phyloP scores from a whole-genome alignment of 2,797 vertebrate species.

The Prunella strophiata region DNA sequence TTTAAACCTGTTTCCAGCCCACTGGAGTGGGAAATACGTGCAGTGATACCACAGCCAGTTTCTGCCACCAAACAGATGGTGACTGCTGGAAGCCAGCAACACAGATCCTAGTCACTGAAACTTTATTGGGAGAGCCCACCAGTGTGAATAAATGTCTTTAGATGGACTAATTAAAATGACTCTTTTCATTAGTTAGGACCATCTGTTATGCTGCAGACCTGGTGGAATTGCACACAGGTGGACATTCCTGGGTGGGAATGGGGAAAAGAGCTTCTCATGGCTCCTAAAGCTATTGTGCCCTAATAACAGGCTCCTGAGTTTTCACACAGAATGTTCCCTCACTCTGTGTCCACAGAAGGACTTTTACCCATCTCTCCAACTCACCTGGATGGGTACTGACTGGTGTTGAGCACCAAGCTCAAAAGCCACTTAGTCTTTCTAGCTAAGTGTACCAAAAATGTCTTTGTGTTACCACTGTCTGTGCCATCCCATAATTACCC shows the following conservation, averaged over 20 bases:
- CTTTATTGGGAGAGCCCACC: constrained; percentile 78
- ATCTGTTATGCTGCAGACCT: constrained; percentile 87
- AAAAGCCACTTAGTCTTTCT: background rate
- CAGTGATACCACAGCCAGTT: constrained; percentile 68
- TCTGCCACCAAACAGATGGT: constrained; percentile 89
- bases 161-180: constrained; percentile 89
- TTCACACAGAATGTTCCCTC: background rate
- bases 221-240: constrained; percentile 76
- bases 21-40: constrained; percentile 78
- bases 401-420: background rate
- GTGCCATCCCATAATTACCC: background rate
- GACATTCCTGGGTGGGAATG: constrained; percentile 66
- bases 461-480: background rate
- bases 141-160: constrained; percentile 86
- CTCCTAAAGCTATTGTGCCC: background rate
- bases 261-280: background rate
- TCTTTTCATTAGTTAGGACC: constrained; percentile 86
- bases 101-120: constrained; percentile 81
- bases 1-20: constrained; percentile 79
- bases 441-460: background rate
- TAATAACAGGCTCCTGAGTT: background rate
- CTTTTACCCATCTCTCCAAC: background rate
- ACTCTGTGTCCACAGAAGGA: background rate
- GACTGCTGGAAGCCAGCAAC: constrained; percentile 82
- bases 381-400: background rate